Evolutionary conservation across 2,113 vertebrate species (phyloP), one percentile per base, ranked within the genome.

Genomic region (Peromyscus polionotus): DNA sequence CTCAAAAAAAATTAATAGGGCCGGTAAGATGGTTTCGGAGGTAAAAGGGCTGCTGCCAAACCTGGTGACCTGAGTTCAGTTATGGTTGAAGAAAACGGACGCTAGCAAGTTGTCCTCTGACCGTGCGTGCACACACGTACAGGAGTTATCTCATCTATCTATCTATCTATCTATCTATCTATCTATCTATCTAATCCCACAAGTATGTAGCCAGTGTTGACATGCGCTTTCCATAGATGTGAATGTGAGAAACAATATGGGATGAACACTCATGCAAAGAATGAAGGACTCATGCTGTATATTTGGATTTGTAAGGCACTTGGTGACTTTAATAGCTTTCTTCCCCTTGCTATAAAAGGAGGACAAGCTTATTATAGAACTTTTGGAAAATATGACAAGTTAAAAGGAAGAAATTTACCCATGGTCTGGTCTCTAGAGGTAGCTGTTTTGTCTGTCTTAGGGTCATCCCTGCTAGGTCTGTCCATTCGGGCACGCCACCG

Each of bases 311-410:
- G 45, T 90, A 93, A 96, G 24, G 67, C 51, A 73, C 28, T 95
- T 94, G 65, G 51, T 91, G 94, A 68, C 61, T 93, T 94, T 95
- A 83, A 87, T 91, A 61, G 26, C 8, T 48, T 88, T 86, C 51
- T 39, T 61, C 5, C 76, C 28, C 36, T 91, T 81, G 83, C 92
- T 96, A 39, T 79, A 90, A 93, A 93, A 88, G 92, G 93, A 96
- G 73, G n/a, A 45, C 33, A 76, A 85, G 90, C 39, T 96, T 95
- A 94, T 95, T 80, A 81, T 59, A 96, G 88, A 85, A 88, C 95
- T 80, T 93, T 57, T 86, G 95, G 93, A 87, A 97, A 96, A 73
- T 83, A 86, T 83, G 95, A 88, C 81, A 91, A 83, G 42, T 88
- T 85, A 61, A 89, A 94, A 86, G 68, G 28, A 79, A 94, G 91